phyloP scores from a whole-genome alignment of 2,797 vertebrate species.

The Chloroceryle amazona region DNA sequence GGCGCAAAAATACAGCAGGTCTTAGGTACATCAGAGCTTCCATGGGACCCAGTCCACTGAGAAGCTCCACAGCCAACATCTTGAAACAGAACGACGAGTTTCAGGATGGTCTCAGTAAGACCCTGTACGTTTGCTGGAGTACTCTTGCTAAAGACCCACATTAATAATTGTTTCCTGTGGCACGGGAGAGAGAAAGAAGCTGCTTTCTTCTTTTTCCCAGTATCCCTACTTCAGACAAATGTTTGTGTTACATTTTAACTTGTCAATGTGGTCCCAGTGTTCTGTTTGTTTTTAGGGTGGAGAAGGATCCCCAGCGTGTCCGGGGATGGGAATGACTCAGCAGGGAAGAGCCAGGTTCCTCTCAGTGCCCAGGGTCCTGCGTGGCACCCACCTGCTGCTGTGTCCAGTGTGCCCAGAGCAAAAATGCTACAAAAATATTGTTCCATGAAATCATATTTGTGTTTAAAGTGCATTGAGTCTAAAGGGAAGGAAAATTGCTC shows the following conservation, averaged over 20 bases:
- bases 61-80: not conserved
- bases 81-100: not conserved
- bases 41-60: fast-evolving
- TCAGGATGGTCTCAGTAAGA: not conserved
- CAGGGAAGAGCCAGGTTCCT: not conserved
- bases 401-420: not conserved
- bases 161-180: not conserved
- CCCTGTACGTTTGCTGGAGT: not conserved
- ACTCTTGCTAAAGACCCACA: not conserved
- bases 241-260: not conserved
- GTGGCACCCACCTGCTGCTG: not conserved
- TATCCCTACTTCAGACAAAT: not conserved
- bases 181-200: not conserved
- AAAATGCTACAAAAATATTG: too few species aligned
- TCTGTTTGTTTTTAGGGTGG: not conserved
- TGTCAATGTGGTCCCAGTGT: not conserved
- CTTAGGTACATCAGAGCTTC: not conserved
- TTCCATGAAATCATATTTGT: too few species aligned
- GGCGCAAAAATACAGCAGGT: not conserved
- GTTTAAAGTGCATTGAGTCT: not conserved
- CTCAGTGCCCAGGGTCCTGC: fast-evolving
- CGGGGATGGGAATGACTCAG: not conserved
- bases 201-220: not conserved
- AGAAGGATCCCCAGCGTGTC: not conserved
- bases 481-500: not conserved